These are phyloP conservation scores for Rousettus leschenaultii DNA, from an alignment of 2,113 vertebrate genomes.

Conservation along the genomic window DNA sequence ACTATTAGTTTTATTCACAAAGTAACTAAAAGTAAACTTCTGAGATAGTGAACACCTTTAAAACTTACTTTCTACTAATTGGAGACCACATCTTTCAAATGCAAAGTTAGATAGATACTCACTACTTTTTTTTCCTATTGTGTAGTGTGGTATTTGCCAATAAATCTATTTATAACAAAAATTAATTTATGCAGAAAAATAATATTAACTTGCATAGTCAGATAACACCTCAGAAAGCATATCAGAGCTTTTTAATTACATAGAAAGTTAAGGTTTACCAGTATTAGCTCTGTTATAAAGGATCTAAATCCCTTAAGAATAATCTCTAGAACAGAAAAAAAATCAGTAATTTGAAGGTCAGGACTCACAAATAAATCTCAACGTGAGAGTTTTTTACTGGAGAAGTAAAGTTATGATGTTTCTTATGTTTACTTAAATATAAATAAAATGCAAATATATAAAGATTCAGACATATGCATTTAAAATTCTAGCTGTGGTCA, in stretches of 20 bases:
- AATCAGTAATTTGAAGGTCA: not conserved
- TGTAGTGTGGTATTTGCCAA: slow-evolving; percentile 68
- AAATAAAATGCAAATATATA: not conserved
- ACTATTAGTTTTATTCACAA: slow-evolving; percentile 21
- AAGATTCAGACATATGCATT: not conserved
- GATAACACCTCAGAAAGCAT: slow-evolving; percentile 1
- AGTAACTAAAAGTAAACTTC: not conserved
- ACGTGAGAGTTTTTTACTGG: not conserved
- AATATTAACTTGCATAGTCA: not conserved
- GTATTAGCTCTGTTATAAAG: not conserved
- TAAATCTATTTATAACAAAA: slow-evolving; percentile 68
- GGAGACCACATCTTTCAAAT: slow-evolving; percentile 66
- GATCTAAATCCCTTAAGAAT: not conserved
- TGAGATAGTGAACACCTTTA: slow-evolving; percentile 54
- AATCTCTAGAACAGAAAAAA: not conserved
- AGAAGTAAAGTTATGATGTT: not conserved
- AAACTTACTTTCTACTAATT: slow-evolving; percentile 52
- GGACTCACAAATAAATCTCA: not conserved
- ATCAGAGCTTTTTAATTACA: not conserved
- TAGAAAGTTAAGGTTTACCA: not conserved
- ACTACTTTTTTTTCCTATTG: slow-evolving; percentile 50
- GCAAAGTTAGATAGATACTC: slow-evolving; percentile 59
- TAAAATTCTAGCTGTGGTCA: not conserved
- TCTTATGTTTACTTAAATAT: not conserved
- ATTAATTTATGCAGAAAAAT: slow-evolving; percentile 23